Evolutionary conservation across 2,888 invertebrate genomes (phyloP), one percentile per base, ranked within the genome.

Genomic region (Synergus japonicus): DNA sequence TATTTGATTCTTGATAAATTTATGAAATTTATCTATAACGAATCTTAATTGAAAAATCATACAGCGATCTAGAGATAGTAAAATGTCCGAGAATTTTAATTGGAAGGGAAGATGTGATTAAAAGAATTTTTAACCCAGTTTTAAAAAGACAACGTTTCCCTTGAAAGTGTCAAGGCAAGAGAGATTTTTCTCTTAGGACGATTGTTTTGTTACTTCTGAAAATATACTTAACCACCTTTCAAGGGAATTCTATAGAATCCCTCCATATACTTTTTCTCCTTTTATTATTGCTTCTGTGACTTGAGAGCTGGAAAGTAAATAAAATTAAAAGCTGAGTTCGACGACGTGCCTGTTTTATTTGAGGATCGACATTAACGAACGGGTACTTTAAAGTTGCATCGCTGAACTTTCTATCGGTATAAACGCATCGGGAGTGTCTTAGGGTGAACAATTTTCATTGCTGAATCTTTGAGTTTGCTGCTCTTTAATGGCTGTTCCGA

Each of bases 331-430:
- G 46, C 18, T 66, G 44, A 66, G 18, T 66, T 44, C 1, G 43
- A 10, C 15, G 69, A 43, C 43, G 43, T 66, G 41, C 66, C 18
- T 1, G 43, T 69, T 69, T 69, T 69, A 69, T 69, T 49, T 69
- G 37, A 69, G 69, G 69, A 46, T 69, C 69, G 29, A 29, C 29
- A 69, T 69, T 69, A 49, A 69, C 46, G 69, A 49, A 29, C 49
- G 29, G 49, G 49, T 69, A 29, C 69, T 69, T 49, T 49, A 69
- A 69, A 69, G 29, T 69, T 69, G 49, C 49, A 13, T 69, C 46
- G 29, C 49, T 69, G 49, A 69, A 69, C 22, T 49, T 67, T 69
- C 29, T n/a, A 49, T 69, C 69, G 29, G 49, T 69, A 69, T 46
- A 69, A 69, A 46, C 37, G 46, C 37, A 46, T 46, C 49, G 10